Evolutionary conservation across 2,797 vertebrate species (phyloP).

Genomic region (Selene dorsalis): DNA sequence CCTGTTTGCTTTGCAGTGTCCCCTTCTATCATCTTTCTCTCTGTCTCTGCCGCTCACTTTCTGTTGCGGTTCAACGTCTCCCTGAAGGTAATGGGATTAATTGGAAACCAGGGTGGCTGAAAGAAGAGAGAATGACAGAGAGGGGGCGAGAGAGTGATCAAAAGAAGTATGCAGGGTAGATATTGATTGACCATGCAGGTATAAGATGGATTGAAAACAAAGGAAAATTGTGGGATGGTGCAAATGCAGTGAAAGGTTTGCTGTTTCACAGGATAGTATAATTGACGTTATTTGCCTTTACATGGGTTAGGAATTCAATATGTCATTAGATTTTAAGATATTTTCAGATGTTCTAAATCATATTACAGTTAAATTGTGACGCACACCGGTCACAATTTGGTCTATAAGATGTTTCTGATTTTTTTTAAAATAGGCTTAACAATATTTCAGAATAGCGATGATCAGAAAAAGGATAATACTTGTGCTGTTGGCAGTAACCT

Average conservation of each 20-base stretch:
- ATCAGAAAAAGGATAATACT: neutral
- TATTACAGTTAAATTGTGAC: neutral
- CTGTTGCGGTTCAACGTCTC: conserved; percentile 54
- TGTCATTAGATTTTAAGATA: neutral
- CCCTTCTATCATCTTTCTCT: neutral
- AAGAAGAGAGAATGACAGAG: conserved; percentile 25
- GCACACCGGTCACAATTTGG: neutral
- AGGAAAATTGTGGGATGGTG: neutral
- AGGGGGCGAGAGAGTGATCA: conserved; percentile 10
- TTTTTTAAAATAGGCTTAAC: neutral
- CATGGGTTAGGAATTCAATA: neutral
- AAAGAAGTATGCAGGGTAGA: conserved; percentile 21
- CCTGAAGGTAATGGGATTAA: conserved; percentile 75
- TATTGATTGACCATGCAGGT: conserved; percentile 1
- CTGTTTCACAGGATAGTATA: neutral
- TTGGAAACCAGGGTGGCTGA: conserved; percentile 51
- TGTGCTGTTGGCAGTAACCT: neutral
- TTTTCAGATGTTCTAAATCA: neutral
- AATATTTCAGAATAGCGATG: neutral
- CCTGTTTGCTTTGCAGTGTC: conserved; percentile 16
- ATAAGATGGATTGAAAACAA: neutral
- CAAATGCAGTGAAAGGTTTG: neutral
- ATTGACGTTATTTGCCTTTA: conserved; percentile 1
- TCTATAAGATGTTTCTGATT: neutral
- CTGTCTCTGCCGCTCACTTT: conserved; percentile 1